Evolutionary conservation across 2,113 vertebrate species (phyloP).

Genomic region (Marmota flaviventris): DNA sequence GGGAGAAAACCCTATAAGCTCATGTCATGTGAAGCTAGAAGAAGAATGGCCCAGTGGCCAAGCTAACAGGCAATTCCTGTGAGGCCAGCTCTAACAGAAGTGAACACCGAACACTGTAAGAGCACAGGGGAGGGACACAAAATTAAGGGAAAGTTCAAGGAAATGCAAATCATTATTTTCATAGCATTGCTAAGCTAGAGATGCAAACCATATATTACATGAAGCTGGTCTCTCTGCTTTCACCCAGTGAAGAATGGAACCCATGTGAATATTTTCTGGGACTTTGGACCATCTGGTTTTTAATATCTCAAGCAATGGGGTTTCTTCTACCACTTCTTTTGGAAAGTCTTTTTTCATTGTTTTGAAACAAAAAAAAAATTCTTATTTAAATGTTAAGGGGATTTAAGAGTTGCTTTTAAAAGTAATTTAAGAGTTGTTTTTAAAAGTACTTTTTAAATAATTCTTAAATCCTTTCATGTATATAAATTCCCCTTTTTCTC

Average conservation of each 20-base stretch:
- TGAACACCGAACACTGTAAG: not conserved
- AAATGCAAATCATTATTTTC: conserved; percentile 47
- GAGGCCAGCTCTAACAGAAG: not conserved
- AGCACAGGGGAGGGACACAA: not conserved
- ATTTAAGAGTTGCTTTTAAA: not conserved
- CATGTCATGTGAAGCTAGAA: not conserved
- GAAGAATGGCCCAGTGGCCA: not conserved
- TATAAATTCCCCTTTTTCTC: not conserved
- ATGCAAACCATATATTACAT: not conserved
- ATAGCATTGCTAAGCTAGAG: not conserved
- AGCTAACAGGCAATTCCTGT: conserved; percentile 17
- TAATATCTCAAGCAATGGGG: conserved; percentile 66
- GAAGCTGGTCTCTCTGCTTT: conserved; percentile 8
- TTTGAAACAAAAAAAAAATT: not conserved
- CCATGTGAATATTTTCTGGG: not conserved
- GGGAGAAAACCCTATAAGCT: not conserved
- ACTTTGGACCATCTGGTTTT: conserved; percentile 72
- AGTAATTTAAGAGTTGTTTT: too few species aligned
- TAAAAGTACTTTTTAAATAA: too few species aligned
- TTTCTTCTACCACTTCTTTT: conserved; percentile 73
- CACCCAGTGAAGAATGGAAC: conserved; percentile 59
- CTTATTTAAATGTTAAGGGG: not conserved
- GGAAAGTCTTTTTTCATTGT: conserved; percentile 33
- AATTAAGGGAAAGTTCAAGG: conserved; percentile 17
- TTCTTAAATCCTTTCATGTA: not conserved